Percentiles rank a stretch among this genome's conserved stretches.
These are phyloP conservation scores for Cynocephalus volans DNA, from an alignment of 2,113 vertebrate species.

Conservation along the genomic window DNA sequence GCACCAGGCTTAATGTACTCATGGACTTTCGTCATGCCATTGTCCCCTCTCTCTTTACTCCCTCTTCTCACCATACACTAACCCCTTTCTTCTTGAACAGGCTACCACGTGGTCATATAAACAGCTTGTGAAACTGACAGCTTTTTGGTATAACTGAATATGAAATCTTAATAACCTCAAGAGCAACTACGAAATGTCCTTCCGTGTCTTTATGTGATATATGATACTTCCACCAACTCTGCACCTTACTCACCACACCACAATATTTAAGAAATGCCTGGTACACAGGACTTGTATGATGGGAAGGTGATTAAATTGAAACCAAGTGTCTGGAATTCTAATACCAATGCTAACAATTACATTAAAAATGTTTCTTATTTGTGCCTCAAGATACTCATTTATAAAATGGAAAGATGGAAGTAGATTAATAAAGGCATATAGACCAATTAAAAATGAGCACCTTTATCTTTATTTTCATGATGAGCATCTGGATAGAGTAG, in stretches of 20 bases:
- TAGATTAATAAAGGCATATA: neutral
- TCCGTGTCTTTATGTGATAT: neutral
- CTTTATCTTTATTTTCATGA: slow-evolving; percentile 36
- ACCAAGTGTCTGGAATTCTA: neutral
- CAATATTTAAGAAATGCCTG: neutral
- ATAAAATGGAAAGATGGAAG: neutral
- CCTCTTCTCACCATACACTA: neutral
- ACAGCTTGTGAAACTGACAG: neutral
- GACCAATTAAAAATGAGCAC: neutral
- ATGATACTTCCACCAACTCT: neutral
- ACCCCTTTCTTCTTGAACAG: neutral
- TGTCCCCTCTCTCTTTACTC: neutral
- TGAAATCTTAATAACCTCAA: slow-evolving; percentile 51
- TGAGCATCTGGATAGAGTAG: neutral
- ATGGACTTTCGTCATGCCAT: too few relatives aligned
- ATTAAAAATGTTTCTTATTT: neutral
- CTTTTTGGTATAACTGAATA: neutral
- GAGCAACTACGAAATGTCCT: neutral
- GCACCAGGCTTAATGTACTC: neutral
- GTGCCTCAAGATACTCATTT: neutral
- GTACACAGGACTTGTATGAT: neutral
- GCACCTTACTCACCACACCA: neutral
- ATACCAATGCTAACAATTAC: neutral
- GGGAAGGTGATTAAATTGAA: neutral
- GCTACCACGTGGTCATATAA: neutral